Evolutionary conservation across 1,140 invertebrate species (phyloP), one percentile per base, ranked within the genome.

Genomic region (Drosophila equinoxialis): DNA sequence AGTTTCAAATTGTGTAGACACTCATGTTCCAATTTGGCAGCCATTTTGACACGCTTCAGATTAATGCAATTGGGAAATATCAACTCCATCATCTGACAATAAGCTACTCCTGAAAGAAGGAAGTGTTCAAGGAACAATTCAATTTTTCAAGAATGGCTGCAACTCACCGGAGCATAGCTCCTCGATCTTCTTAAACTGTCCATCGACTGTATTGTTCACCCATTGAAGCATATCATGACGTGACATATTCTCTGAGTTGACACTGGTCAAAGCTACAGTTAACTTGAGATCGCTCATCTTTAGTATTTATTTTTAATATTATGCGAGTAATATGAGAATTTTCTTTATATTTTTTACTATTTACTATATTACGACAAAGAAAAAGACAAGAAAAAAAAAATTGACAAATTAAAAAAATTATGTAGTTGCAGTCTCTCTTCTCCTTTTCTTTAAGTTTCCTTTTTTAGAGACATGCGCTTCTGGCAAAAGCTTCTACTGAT

Each of bases 41-140:
- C 96, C 93, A 99, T 98, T 94, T 99, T 99, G 3, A 99, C 97
- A 92, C 97, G 96, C 93, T 99, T 99, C 90, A 99, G 93, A 26
- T 95, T 95, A 55, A 99, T 96, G 92, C 95, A 96, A 75, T 96
- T 96, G 75, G 98, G 97, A 93, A 99, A 99, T 4, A 99, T 94
- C 96, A 99, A 97, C 92, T 99, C 98, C 97, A 99, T 99, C 91
- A 99, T 99, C 92, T 99, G 98, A 92, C 98, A 99, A 92, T 99
- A 99, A 10, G 97, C 98, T 41, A 98, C 97, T 76, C 91, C 91
- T 92, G 11, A 13, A 39, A 39, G 11, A 6, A 11, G 11, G 4
- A 10, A 13, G n/a, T 13, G 11, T 30, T 30, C 6, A 5, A 30
- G 4, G 0, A 0, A 13, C 37, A 1, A 4, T 39, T 39, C 11